Percentiles rank a stretch among this genome's conserved stretches.
phyloP scores from a whole-genome alignment of 1,140 invertebrate species.

The Odontomachus brunneus region DNA sequence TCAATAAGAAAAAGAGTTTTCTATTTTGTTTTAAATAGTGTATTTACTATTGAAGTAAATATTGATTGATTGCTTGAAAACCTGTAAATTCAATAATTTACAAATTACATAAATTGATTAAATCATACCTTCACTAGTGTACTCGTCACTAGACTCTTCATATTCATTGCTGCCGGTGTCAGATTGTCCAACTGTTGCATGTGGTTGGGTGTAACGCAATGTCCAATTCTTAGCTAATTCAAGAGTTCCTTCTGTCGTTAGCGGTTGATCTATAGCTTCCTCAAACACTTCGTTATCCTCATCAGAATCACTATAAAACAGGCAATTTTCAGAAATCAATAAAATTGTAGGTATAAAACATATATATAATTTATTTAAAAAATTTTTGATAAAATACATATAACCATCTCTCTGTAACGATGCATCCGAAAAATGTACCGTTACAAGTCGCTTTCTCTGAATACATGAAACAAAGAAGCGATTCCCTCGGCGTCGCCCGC shows the following conservation, averaged over 20 bases:
- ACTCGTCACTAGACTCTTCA: conserved; percentile 88
- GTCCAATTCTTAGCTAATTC: conserved; percentile 89
- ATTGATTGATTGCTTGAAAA: not conserved
- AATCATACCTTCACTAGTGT: conserved; percentile 87
- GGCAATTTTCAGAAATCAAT: conserved; percentile 14
- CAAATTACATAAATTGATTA: not conserved
- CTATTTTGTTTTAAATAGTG: not conserved
- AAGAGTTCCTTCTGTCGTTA: conserved; percentile 89
- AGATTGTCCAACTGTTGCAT: conserved; percentile 79
- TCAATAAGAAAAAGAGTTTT: not conserved
- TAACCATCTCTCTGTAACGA: no score
- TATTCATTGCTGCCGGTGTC: conserved; percentile 86
- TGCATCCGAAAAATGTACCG: no score
- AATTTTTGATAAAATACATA: no score
- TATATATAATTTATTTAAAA: no score
- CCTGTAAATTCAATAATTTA: not conserved
- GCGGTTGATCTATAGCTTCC: conserved; percentile 87
- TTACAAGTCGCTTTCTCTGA: no score
- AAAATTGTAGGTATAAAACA: no score
- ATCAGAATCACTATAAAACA: conserved; percentile 85
- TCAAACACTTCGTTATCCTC: conserved; percentile 88
- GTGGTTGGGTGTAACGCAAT: conserved; percentile 84
- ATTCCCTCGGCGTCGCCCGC: no score
- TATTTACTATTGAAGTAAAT: not conserved
- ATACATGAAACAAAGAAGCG: no score